Evolutionary conservation across 2,888 invertebrate genomes (phyloP), one percentile per base, ranked within the genome.

Genomic region (Drosophila mulleri): DNA sequence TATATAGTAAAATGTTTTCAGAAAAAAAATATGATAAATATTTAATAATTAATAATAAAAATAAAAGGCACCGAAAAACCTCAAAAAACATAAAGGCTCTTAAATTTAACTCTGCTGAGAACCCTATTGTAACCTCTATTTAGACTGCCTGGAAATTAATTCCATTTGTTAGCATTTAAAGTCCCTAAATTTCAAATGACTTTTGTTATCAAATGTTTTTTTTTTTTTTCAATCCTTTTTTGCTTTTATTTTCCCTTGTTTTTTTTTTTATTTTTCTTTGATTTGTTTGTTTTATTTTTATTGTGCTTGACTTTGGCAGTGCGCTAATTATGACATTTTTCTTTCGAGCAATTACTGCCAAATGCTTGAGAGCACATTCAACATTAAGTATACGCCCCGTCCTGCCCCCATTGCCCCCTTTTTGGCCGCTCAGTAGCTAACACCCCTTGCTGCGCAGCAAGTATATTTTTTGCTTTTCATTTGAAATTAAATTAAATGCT

Each of bases 331-430:
- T 71, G 80, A 71, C 72, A 86, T 80, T 80, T 69, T 76, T 80
- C 61, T 90, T 61, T 65, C 39, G 54, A 75, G 72, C 87, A 84
- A 90, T 90, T 84, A 88, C 90, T 88, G 89, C 78, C 84, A 84
- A 90, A 90, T 86, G 84, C 78, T 83, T 83, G 83, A 77, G 62
- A 82, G 88, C 77, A 80, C 68, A 78, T 70, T 66, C 70, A 58
- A 74, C 73, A 68, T 75, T 78, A 87, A 83, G 87, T 89, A 83
- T 54, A 54, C 54, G 81, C 73, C 67, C 50, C 32, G 48, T 29
- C n/a, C 1, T 8, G 39, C 26, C n/a, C 73, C 44, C 20, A 41
- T 5, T 37, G 26, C 16, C 1, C 16, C 20, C 7, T 4, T 35
- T 9, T 8, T 11, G 45, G 11, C 8, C 42, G 3, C 12, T 32